These are phyloP conservation scores for Cryptosula pallasiana DNA, from an alignment of 2,888 invertebrate species.

Conservation along the genomic window DNA sequence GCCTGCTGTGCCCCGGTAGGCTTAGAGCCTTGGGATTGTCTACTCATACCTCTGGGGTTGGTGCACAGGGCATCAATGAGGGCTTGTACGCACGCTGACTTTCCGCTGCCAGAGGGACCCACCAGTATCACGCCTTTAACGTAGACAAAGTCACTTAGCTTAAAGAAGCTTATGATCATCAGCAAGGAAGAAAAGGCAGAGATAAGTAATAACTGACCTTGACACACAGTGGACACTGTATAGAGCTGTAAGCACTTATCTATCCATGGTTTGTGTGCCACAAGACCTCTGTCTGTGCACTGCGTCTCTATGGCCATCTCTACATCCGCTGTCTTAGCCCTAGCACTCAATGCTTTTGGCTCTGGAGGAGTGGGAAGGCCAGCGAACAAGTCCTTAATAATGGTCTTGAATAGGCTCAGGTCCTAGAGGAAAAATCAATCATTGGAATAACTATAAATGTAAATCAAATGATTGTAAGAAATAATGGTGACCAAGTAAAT, in stretches of 20 bases:
- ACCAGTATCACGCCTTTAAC: conserved; percentile 50
- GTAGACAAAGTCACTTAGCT: no score
- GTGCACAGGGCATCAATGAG: conserved; percentile 47
- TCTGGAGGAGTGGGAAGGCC: conserved; percentile 41
- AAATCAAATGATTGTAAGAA: no score
- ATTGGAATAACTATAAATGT: no score
- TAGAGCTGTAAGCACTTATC: conserved; percentile 49
- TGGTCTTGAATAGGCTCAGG: conserved; percentile 40
- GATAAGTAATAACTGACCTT: conserved; percentile 43
- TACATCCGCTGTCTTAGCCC: conserved; percentile 31
- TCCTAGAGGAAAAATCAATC: conserved; percentile 34
- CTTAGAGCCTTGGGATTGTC: conserved; percentile 35
- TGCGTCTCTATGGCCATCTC: conserved; percentile 36
- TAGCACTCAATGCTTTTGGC: conserved; percentile 32
- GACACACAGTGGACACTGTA: conserved; percentile 45
- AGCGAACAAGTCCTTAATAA: conserved; percentile 46
- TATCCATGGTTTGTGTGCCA: conserved; percentile 49
- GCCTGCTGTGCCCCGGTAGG: conserved; percentile 31
- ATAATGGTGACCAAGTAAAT: no score
- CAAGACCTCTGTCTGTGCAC: conserved; percentile 39
- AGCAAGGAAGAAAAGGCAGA: no score
- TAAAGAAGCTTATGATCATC: no score
- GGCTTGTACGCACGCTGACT: conserved; percentile 47
- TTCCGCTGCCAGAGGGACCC: conserved; percentile 51
- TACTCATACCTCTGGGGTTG: conserved; percentile 35